Evolutionary conservation across 1,140 invertebrate species (phyloP), one percentile per base, ranked within the genome.

Genomic region (Drosophila pseudoobscura): DNA sequence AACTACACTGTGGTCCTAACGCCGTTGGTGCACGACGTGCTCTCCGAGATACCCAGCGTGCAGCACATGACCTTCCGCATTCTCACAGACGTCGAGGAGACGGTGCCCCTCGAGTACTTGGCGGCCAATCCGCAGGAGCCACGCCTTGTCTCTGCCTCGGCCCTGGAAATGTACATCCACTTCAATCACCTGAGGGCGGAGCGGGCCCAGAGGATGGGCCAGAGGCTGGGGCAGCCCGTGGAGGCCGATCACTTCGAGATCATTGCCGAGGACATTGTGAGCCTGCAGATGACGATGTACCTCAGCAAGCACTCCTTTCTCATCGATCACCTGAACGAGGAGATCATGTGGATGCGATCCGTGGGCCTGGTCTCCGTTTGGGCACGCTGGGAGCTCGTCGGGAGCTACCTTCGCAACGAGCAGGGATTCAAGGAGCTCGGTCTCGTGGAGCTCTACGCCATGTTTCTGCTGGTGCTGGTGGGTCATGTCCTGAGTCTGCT

Each of bases 211-310:
- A 41, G n/a, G 5, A 4, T 13, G 3, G 51, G 43, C 4, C 52
- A 62, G 9, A 11, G 3, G 2, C 8, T 8, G 1, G 35, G 44
- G 11, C 11, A 39, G 35, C 35, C 35, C 3, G 35, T 15, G 45
- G 20, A 11, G 3, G 17, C 17, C 0, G 41, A 26, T 13, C 70
- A 64, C 0, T 83, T 68, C 13, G 79, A 79, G 41, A 24, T 79
- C 0, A 75, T 89, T 6, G 55, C 84, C 0, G 62, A 89, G 68
- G 75, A 83, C n/a, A 49, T 89, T 24, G 66, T 88, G 15, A 62
- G 53, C 22, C n/a, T 89, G 58, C 83, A 83, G 54, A 3, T 88
- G 49, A 83, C 79, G 9, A 88, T 83, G 79, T 88, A 88, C n/a
- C 49, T 88, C 20, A 35, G 46, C 3, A 88, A 88, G 55, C 83